Percentiles rank a stretch among this genome's conserved stretches.
These are phyloP conservation scores for Dicyrtoma fusca DNA, from an alignment of 2,888 invertebrate genomes.

Conservation along the genomic window DNA sequence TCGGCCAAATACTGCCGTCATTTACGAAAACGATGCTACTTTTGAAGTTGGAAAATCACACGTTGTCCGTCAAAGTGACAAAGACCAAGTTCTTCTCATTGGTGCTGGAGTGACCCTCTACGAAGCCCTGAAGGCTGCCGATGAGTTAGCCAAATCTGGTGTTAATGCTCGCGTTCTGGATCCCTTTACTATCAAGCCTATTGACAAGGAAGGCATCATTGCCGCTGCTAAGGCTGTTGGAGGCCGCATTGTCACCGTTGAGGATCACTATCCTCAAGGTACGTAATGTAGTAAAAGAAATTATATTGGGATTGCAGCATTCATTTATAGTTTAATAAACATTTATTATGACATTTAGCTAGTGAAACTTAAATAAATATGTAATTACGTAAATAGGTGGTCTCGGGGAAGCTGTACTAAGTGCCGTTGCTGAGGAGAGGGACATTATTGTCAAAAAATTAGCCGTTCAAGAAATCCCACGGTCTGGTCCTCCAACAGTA, in stretches of 20 bases:
- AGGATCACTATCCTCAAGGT: slow-evolving; percentile 96
- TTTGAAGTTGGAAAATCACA: slow-evolving; percentile 81
- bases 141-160: slow-evolving; percentile 70
- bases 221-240: slow-evolving; percentile 76
- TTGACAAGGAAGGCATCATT: slow-evolving; percentile 78
- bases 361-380: too few relatives aligned
- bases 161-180: slow-evolving; percentile 84
- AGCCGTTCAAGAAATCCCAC: slow-evolving; percentile 80
- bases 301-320: background rate
- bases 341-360: too few relatives aligned
- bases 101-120: slow-evolving; percentile 93
- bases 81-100: slow-evolving; percentile 83
- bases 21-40: slow-evolving; percentile 81
- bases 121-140: slow-evolving; percentile 85
- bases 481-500: slow-evolving; percentile 86
- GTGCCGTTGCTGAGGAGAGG: slow-evolving; percentile 74
- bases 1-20: slow-evolving; percentile 81
- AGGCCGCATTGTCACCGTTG: slow-evolving; percentile 86
- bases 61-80: slow-evolving; percentile 73
- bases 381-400: slow-evolving; percentile 81
- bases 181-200: slow-evolving; percentile 94
- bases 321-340: too few relatives aligned
- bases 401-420: slow-evolving; percentile 90
- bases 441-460: slow-evolving; percentile 76
- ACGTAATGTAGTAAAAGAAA: background rate